Evolutionary conservation across 1,140 invertebrate species (phyloP).

Genomic region (Brachionus paranguensis): DNA sequence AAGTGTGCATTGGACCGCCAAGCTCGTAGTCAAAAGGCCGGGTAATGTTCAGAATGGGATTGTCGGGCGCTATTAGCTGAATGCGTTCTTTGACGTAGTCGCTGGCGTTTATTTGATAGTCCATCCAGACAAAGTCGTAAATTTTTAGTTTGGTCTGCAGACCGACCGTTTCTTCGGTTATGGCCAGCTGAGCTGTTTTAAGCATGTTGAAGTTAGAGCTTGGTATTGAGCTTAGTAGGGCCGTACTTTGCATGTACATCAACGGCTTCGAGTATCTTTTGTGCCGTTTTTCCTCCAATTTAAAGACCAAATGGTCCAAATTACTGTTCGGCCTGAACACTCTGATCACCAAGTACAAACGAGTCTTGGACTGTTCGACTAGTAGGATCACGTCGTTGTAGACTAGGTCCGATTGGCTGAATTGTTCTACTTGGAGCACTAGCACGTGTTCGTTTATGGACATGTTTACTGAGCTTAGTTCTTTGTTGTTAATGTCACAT

Average conservation of each 20-base stretch:
- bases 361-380: not conserved
- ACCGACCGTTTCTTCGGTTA: constrained; percentile 35
- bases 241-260: not conserved
- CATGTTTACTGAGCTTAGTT: not conserved
- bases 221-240: not conserved
- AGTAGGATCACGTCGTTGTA: not conserved
- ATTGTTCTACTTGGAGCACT: not conserved
- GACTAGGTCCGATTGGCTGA: not conserved
- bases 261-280: not conserved
- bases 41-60: constrained; percentile 35
- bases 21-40: constrained; percentile 32
- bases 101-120: constrained; percentile 18
- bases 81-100: constrained; percentile 29
- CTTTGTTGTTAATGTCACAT: not conserved
- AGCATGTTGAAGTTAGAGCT: constrained; percentile 25
- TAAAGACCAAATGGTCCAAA: not conserved
- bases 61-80: constrained; percentile 20
- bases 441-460: not conserved
- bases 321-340: not conserved
- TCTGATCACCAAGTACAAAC: not conserved
- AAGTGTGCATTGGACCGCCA: constrained; percentile 17
- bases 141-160: constrained; percentile 38
- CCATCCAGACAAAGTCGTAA: constrained; percentile 27
- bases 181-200: constrained; percentile 23
- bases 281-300: not conserved